A percentile compares a stretch with the other conserved stretches of the same genome.
Conservation (phyloP, 1,140 invertebrate species). For the Charaxes varanes region DNA sequence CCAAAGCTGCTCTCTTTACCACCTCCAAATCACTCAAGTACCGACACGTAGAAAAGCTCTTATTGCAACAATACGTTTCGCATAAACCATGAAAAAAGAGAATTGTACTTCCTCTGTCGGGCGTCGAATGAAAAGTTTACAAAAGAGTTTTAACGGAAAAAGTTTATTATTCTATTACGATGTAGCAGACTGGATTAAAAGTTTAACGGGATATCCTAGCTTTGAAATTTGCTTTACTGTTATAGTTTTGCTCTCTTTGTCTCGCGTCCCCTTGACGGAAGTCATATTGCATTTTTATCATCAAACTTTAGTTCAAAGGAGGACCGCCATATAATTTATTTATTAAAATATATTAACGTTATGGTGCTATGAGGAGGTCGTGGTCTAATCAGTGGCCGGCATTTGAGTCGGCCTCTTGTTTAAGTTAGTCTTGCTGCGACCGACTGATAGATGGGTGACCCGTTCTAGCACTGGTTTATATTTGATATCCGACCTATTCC, state of each 20-base stretch:
- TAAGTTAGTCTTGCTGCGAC: too few species aligned
- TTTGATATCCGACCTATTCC: too few species aligned
- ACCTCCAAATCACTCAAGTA: too few species aligned
- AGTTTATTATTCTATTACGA: slow-evolving; percentile 24
- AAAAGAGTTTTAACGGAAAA: slow-evolving; percentile 20
- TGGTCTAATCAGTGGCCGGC: too few species aligned
- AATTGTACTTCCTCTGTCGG: slow-evolving; percentile 1
- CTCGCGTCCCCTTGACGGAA: background rate
- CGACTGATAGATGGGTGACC: too few species aligned
- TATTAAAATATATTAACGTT: background rate
- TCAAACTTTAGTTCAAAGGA: slow-evolving; percentile 4
- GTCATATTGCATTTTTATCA: background rate
- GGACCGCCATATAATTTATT: background rate
- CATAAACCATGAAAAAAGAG: background rate
- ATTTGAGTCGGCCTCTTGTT: too few species aligned
- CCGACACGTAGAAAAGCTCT: too few species aligned
- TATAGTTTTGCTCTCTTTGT: background rate
- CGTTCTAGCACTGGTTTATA: too few species aligned
- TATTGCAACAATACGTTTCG: slow-evolving; percentile 3
- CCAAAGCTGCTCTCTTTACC: too few species aligned
- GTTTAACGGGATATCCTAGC: slow-evolving; percentile 17
- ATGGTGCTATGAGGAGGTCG: too few species aligned
- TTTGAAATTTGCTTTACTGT: slow-evolving; percentile 9
- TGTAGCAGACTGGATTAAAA: slow-evolving; percentile 20
- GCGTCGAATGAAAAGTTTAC: slow-evolving; percentile 19